Percentiles rank a stretch among this genome's conserved stretches.
Conservation (phyloP, 92 coral and sea anemone genomes). For the Phenganax stokvisi region DNA sequence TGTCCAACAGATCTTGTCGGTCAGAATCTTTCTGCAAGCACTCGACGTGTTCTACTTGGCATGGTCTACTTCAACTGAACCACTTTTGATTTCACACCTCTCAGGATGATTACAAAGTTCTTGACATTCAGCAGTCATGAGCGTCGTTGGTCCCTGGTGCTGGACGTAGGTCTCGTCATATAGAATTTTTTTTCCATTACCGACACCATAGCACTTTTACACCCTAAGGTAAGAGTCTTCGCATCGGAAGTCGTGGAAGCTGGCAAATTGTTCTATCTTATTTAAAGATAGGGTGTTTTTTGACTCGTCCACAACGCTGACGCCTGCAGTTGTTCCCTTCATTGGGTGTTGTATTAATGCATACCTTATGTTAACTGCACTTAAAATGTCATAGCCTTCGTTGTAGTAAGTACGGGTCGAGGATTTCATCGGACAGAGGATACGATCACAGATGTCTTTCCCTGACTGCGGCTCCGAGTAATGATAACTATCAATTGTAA, state of each 20-base stretch:
- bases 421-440: constrained; percentile 32
- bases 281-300: background rate
- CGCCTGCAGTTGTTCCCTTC: constrained; percentile 42
- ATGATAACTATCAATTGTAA: constrained; percentile 21
- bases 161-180: constrained; percentile 21
- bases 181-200: constrained; percentile 38
- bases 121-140: constrained; percentile 38
- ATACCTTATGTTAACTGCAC: constrained; percentile 25
- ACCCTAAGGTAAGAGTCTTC: constrained; percentile 35
- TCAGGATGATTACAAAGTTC: constrained; percentile 30
- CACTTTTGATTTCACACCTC: constrained; percentile 19
- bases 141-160: constrained; percentile 34
- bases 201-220: constrained; percentile 44
- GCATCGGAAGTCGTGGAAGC: background rate
- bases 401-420: constrained; percentile 29
- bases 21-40: constrained; percentile 54
- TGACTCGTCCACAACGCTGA: constrained; percentile 19
- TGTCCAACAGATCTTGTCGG: constrained; percentile 49
- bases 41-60: constrained; percentile 51
- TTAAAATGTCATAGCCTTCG: constrained; percentile 39
- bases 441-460: constrained; percentile 39
- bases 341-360: constrained; percentile 27
- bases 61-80: constrained; percentile 1
- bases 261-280: too few relatives aligned
- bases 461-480: constrained; percentile 38